Evolutionary conservation across 2,113 vertebrate genomes (phyloP).

Genomic region (Hemiscyllium ocellatum): DNA sequence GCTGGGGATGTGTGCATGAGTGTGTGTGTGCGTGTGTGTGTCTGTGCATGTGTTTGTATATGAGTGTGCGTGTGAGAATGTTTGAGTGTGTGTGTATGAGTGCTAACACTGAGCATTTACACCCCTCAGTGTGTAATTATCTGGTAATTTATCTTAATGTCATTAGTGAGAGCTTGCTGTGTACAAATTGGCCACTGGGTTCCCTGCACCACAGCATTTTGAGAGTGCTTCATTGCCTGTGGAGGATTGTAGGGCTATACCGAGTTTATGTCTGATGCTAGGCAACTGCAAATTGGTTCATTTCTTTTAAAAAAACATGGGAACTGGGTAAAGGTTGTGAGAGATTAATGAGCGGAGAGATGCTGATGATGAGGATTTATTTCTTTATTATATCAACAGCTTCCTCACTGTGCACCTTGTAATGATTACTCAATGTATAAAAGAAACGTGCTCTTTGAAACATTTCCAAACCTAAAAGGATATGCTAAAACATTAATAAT

Average conservation of each 20-base stretch:
- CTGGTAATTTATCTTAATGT: too few species aligned
- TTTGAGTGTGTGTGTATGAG: too few species aligned
- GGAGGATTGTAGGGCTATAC: neutral
- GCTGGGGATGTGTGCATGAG: too few species aligned
- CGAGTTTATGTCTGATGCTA: neutral
- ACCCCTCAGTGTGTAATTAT: too few species aligned
- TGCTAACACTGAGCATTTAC: too few species aligned
- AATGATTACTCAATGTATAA: neutral
- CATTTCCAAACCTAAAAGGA: too few species aligned
- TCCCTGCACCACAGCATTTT: too few species aligned
- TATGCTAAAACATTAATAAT: neutral
- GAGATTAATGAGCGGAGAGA: neutral
- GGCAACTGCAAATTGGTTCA: neutral
- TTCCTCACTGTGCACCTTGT: neutral
- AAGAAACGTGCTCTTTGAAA: neutral
- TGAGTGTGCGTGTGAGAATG: too few species aligned
- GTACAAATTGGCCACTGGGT: too few species aligned
- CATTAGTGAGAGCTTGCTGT: too few species aligned
- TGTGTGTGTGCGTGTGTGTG: too few species aligned
- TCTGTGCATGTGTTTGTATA: too few species aligned
- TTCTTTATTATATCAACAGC: neutral
- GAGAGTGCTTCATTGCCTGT: neutral
- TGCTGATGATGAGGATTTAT: neutral
- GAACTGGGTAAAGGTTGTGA: neutral
- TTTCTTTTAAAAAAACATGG: neutral